Percentiles rank a stretch among this genome's conserved stretches.
These are phyloP conservation scores for Drepana arcuata DNA, from an alignment of 1,140 invertebrate genomes.

Conservation along the genomic window DNA sequence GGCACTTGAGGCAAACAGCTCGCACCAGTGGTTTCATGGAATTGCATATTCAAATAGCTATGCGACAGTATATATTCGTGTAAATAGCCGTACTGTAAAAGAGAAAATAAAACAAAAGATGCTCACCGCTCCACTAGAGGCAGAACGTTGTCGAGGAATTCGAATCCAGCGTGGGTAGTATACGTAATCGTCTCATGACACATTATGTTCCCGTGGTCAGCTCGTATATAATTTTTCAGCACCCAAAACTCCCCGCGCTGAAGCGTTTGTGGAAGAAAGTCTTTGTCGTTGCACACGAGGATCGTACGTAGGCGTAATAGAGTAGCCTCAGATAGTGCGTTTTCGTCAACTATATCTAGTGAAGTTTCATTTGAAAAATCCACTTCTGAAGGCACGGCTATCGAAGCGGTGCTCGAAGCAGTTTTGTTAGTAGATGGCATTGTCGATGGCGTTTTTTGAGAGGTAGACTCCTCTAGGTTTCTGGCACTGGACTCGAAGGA, in stretches of 20 bases:
- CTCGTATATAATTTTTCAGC: conserved; percentile 87
- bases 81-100: no score
- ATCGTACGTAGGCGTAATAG: conserved; percentile 45
- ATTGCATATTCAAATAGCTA: not conserved
- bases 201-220: conserved; percentile 72
- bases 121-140: conserved; percentile 82
- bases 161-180: conserved; percentile 92
- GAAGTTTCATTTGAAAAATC: conserved; percentile 41
- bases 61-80: not conserved
- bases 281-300: conserved; percentile 77
- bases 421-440: conserved; percentile 53
- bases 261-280: conserved; percentile 74
- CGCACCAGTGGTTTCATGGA: no score
- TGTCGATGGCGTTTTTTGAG: conserved; percentile 45
- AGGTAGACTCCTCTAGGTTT: conserved; percentile 49
- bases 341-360: conserved; percentile 56
- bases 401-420: conserved; percentile 43
- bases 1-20: no score
- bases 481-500: conserved; percentile 31
- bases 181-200: conserved; percentile 92
- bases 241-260: conserved; percentile 93
- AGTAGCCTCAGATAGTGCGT: conserved; percentile 43
- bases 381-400: conserved; percentile 33
- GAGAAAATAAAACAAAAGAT: not conserved
- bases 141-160: conserved; percentile 91